Evolutionary conservation across 1,140 invertebrate genomes (phyloP).

Genomic region (Eriosoma lanigerum): DNA sequence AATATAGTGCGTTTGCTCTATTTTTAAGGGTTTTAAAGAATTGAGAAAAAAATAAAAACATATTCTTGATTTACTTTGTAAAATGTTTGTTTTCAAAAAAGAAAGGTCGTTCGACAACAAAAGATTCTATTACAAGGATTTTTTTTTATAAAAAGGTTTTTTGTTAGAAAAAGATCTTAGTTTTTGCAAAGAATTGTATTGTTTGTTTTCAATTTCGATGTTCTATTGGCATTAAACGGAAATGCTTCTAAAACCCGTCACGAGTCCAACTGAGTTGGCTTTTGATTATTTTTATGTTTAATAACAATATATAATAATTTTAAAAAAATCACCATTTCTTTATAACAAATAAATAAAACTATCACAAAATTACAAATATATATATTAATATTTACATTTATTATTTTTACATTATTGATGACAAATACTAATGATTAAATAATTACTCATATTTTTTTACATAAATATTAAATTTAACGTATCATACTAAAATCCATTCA

Average conservation of each 20-base stretch:
- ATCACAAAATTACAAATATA: not conserved
- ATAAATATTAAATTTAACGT: too few relatives aligned
- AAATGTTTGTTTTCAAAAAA: not conserved
- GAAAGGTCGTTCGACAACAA: slow-evolving; percentile 22
- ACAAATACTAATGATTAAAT: not conserved
- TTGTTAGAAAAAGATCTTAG: slow-evolving; percentile 37
- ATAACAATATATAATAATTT: not conserved
- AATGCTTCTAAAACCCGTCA: not conserved
- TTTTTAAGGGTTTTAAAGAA: not conserved
- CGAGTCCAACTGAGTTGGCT: not conserved
- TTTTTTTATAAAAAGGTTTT: not conserved
- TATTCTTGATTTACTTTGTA: slow-evolving; percentile 6
- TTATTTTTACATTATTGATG: not conserved
- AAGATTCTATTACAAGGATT: slow-evolving; percentile 1
- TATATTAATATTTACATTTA: not conserved
- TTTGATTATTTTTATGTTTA: not conserved
- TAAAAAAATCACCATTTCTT: not conserved
- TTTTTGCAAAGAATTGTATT: not conserved
- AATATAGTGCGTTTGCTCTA: too few relatives aligned
- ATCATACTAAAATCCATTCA: too few relatives aligned
- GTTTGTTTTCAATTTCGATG: slow-evolving; percentile 25
- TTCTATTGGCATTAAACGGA: slow-evolving; percentile 14
- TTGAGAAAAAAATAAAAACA: not conserved
- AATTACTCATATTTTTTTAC: too few relatives aligned
- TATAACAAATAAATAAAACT: too few relatives aligned